These are phyloP conservation scores for Patiria pectinifera DNA, from an alignment of 53 echinoderm and acorn worm species.

Conservation along the genomic window DNA sequence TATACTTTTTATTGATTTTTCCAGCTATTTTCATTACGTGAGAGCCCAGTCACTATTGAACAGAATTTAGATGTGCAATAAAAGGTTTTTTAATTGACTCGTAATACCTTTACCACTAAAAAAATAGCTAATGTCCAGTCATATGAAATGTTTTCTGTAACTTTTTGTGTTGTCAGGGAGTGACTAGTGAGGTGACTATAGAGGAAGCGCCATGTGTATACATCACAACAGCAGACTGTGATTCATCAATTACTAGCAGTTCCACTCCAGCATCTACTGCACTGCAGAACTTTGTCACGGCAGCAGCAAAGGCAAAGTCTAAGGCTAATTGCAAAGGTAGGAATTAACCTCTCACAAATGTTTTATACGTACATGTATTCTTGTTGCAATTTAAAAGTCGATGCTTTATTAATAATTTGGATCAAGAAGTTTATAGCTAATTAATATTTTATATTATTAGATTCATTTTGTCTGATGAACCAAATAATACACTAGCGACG, in stretches of 20 bases:
- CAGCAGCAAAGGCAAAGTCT: slow-evolving; percentile 66
- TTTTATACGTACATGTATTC: too few species aligned
- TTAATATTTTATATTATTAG: too few species aligned
- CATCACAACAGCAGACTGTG: slow-evolving; percentile 3
- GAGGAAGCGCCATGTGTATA: slow-evolving; percentile 42
- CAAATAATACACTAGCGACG: too few species aligned
- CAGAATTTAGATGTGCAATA: slow-evolving; percentile 62
- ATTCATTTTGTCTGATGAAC: too few species aligned
- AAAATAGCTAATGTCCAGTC: not conserved
- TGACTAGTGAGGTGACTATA: not conserved
- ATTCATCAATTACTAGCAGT: slow-evolving; percentile 8
- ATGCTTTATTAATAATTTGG: too few species aligned
- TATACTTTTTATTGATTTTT: not conserved
- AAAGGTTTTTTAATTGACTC: too few species aligned
- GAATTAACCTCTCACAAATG: not conserved
- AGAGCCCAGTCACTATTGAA: slow-evolving; percentile 76
- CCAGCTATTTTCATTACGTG: slow-evolving; percentile 64
- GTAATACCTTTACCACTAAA: too few species aligned
- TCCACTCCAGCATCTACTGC: slow-evolving; percentile 55
- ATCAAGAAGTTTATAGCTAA: too few species aligned
- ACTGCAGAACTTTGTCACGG: slow-evolving; percentile 68
- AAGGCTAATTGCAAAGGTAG: slow-evolving; percentile 27
- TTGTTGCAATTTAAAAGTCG: too few species aligned
- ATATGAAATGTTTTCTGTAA: not conserved
- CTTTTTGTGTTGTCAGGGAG: not conserved